Evolutionary conservation across 1,140 invertebrate genomes (phyloP).

Genomic region (Nymphalis io): DNA sequence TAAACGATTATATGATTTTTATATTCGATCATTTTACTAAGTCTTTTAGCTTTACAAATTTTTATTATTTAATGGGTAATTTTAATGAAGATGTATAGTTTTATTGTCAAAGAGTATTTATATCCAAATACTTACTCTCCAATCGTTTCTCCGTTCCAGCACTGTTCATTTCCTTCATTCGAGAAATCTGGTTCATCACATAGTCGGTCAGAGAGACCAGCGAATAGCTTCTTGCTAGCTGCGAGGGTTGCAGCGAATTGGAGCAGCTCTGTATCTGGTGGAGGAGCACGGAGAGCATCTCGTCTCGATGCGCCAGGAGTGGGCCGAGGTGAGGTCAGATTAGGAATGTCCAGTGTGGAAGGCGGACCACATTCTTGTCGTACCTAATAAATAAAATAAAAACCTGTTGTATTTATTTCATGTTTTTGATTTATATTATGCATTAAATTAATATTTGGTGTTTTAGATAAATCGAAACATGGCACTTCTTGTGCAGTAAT

Average conservation of each 20-base stretch:
- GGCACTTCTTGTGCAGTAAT: too few species aligned
- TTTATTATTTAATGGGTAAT: too few species aligned
- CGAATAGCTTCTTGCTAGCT: slow-evolving; percentile 86
- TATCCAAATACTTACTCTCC: slow-evolving; percentile 85
- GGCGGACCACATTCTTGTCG: slow-evolving; percentile 80
- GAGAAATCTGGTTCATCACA: slow-evolving; percentile 84
- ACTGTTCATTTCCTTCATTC: slow-evolving; percentile 82
- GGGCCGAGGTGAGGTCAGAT: slow-evolving; percentile 43
- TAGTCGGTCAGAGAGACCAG: slow-evolving; percentile 84
- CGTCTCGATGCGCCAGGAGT: slow-evolving; percentile 52
- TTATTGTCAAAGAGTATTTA: too few species aligned
- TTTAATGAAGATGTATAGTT: too few species aligned
- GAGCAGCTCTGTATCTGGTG: slow-evolving; percentile 81
- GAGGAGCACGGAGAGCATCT: slow-evolving; percentile 62
- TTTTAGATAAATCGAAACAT: too few species aligned
- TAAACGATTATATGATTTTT: neutral
- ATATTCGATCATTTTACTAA: too few species aligned
- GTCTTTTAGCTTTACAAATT: too few species aligned
- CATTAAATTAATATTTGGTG: too few species aligned
- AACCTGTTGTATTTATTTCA: neutral
- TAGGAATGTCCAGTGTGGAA: slow-evolving; percentile 61
- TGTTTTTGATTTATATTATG: neutral
- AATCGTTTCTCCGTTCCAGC: slow-evolving; percentile 88
- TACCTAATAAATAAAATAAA: slow-evolving; percentile 67
- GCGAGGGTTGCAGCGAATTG: slow-evolving; percentile 85